Evolutionary conservation across 37 sponge, comb jelly and placozoan species (phyloP).

Genomic region (Oopsacas minuta): DNA sequence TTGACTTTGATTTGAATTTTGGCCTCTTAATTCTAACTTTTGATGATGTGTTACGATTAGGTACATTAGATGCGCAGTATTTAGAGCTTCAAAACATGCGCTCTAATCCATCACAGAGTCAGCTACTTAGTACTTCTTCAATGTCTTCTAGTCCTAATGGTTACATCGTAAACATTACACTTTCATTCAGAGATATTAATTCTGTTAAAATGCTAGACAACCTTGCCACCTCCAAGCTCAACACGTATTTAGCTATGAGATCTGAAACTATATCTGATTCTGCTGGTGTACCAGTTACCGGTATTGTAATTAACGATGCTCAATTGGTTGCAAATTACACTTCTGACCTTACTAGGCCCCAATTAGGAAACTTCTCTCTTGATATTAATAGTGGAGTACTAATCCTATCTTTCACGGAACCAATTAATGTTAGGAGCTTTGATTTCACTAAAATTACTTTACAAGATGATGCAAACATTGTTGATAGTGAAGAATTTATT

Average conservation of each 20-base stretch:
- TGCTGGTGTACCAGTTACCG: conserved; percentile 32
- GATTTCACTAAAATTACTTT: conserved; percentile 48
- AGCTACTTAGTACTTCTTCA: conserved; percentile 32
- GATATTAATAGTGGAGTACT: conserved; percentile 30
- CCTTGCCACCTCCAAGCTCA: conserved; percentile 44
- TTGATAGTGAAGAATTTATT: conserved; percentile 28
- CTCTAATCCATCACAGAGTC: conserved; percentile 26
- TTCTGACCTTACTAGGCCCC: conserved; percentile 54
- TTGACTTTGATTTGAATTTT: conserved; percentile 60
- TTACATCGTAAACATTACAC: conserved; percentile 41
- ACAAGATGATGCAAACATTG: conserved; percentile 27
- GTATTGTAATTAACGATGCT: conserved; percentile 42
- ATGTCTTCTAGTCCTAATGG: conserved; percentile 38
- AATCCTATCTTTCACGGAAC: conserved; percentile 60
- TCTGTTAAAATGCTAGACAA: conserved; percentile 56
- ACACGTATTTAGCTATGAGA: conserved; percentile 54
- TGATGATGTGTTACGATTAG: conserved; percentile 54
- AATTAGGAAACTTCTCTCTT: conserved; percentile 40
- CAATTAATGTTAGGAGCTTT: conserved; percentile 60
- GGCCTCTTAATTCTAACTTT: conserved; percentile 51
- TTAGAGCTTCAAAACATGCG: conserved; percentile 52
- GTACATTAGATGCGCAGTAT: conserved; percentile 35
- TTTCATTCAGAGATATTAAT: conserved; percentile 43
- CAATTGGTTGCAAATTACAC: conserved; percentile 34
- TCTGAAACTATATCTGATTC: conserved; percentile 52